Percentiles rank a stretch among this genome's conserved stretches.
These are phyloP conservation scores for Tarsius wallacei DNA, from an alignment of 2,797 vertebrate species.

Conservation along the genomic window DNA sequence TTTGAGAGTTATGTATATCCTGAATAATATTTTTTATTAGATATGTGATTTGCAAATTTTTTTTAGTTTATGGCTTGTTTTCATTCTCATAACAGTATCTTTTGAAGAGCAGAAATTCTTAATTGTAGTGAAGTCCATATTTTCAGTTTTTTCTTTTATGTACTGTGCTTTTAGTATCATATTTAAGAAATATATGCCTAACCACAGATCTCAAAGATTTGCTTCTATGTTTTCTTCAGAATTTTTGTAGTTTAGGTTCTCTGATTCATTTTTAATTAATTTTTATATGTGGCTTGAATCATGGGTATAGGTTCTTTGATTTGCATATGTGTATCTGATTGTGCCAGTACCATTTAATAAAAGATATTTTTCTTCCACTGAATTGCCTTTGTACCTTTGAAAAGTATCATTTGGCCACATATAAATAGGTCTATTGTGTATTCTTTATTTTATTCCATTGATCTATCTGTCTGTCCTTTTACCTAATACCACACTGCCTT, in stretches of 20 bases:
- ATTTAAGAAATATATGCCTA: conserved; percentile 23
- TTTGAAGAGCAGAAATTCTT: conserved; percentile 13
- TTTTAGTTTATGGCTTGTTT: conserved; percentile 21
- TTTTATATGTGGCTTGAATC: background rate
- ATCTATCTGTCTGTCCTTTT: background rate
- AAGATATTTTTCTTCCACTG: background rate
- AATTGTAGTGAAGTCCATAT: background rate
- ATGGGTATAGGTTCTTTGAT: background rate
- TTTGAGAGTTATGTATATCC: conserved; percentile 17
- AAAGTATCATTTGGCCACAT: background rate
- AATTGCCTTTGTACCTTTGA: background rate
- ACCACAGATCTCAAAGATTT: background rate
- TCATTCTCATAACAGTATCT: background rate
- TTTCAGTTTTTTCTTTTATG: background rate
- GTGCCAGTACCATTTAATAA: background rate
- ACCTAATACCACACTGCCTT: background rate
- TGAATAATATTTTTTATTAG: background rate
- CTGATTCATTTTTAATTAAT: background rate
- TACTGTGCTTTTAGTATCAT: background rate
- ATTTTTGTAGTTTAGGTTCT: background rate
- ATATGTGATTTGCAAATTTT: background rate
- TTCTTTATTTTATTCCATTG: background rate
- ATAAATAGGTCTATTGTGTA: background rate
- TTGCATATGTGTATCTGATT: background rate
- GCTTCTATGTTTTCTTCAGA: background rate